Evolutionary conservation across 37 sponge, comb jelly and placozoan species (phyloP).

Genomic region (Theonella swinhoei): DNA sequence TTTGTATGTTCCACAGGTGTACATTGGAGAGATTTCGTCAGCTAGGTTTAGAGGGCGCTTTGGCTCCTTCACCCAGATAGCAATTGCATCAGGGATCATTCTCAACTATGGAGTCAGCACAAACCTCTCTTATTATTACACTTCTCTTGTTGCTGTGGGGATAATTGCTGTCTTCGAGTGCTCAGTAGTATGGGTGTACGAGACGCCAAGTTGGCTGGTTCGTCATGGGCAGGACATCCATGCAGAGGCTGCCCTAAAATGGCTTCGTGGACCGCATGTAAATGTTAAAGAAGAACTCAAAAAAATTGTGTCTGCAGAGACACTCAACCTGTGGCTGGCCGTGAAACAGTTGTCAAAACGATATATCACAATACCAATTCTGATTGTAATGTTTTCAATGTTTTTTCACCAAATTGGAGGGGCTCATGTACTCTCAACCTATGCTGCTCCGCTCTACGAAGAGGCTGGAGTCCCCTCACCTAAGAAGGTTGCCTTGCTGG

Average conservation of each 20-base stretch:
- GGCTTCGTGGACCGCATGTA: constrained; percentile 48
- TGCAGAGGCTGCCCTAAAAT: constrained; percentile 30
- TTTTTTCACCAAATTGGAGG: constrained; percentile 63
- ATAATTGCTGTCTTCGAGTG: constrained; percentile 28
- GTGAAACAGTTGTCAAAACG: constrained; percentile 25
- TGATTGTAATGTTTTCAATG: constrained; percentile 31
- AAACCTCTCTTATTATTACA: constrained; percentile 28
- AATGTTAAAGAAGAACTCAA: constrained; percentile 34
- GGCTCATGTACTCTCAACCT: constrained; percentile 38
- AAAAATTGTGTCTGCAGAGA: constrained; percentile 25
- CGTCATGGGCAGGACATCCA: constrained; percentile 21
- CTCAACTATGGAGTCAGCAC: constrained; percentile 28
- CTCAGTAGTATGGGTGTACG: constrained; percentile 18
- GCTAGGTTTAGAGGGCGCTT: constrained; percentile 45
- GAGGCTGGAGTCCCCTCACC: constrained; percentile 15
- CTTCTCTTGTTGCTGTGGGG: constrained; percentile 29
- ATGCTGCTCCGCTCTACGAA: constrained; percentile 34
- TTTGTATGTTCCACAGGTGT: no score
- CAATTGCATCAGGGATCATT: constrained; percentile 12
- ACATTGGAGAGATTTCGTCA: constrained; percentile 65
- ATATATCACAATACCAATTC: constrained; percentile 4
- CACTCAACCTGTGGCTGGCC: background rate
- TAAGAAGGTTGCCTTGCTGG: background rate
- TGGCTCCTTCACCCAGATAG: constrained; percentile 54
- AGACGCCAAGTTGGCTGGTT: constrained; percentile 69